phyloP scores from a whole-genome alignment of 2,888 invertebrate species.

The Cryptocephalus moraei region DNA sequence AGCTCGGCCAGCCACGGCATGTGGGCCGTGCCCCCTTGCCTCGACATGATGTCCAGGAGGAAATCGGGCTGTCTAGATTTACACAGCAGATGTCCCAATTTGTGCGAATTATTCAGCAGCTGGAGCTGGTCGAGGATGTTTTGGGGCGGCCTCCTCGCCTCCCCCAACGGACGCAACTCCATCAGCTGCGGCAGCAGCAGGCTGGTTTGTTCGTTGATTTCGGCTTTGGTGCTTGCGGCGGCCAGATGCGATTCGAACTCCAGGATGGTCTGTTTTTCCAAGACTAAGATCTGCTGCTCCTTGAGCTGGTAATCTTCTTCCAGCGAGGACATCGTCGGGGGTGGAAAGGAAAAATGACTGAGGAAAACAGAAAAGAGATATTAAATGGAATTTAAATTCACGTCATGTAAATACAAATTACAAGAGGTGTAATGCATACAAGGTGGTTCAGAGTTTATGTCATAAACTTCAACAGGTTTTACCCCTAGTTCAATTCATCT shows the following conservation, averaged over 20 bases:
- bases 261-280: slow-evolving; percentile 69
- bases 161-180: slow-evolving; percentile 75
- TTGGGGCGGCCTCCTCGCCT: slow-evolving; percentile 71
- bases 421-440: too few relatives aligned
- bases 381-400: too few relatives aligned
- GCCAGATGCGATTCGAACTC: slow-evolving; percentile 90
- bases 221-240: slow-evolving; percentile 76
- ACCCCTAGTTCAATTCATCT: too few relatives aligned
- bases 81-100: slow-evolving; percentile 82
- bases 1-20: slow-evolving; percentile 97
- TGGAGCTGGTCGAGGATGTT: slow-evolving; percentile 69
- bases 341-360: slow-evolving; percentile 61
- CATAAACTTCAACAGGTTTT: too few relatives aligned
- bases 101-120: slow-evolving; percentile 63
- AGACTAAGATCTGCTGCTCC: slow-evolving; percentile 55
- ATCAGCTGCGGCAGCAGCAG: slow-evolving; percentile 77
- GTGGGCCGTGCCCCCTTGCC: slow-evolving; percentile 74
- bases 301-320: slow-evolving; percentile 51
- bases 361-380: slow-evolving; percentile 16
- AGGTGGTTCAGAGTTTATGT: too few relatives aligned
- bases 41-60: slow-evolving; percentile 81
- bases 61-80: slow-evolving; percentile 84
- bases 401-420: too few relatives aligned
- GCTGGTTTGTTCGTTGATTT: slow-evolving; percentile 84
- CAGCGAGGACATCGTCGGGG: slow-evolving; percentile 51